Conservation (phyloP, 2,888 invertebrate species). For the Oligia fasciuncula region DNA sequence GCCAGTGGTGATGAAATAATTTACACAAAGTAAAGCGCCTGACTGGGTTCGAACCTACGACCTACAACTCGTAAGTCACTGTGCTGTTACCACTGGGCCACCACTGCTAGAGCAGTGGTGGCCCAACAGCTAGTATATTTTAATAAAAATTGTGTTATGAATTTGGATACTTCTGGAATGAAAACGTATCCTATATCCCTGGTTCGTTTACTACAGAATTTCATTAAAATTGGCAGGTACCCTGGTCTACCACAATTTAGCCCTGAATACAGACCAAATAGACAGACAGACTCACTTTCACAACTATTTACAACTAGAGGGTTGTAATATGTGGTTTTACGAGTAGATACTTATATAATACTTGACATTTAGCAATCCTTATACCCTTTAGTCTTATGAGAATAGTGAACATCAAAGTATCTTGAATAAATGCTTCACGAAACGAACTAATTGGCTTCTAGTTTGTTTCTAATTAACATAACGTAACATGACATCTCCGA, state of each 20-base stretch:
- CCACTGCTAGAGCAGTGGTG: no score
- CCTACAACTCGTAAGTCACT: no score
- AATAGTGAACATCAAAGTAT: slow-evolving; percentile 23
- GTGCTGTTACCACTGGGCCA: no score
- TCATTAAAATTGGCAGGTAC: no score
- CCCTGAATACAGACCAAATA: background rate
- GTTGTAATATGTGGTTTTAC: background rate
- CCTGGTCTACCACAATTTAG: background rate
- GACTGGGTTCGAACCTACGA: no score
- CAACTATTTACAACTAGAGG: background rate
- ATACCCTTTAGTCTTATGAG: background rate
- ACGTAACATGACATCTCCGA: no score
- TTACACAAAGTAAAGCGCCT: no score
- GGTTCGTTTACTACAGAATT: background rate
- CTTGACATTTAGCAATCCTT: slow-evolving; percentile 10
- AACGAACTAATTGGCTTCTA: slow-evolving; percentile 17
- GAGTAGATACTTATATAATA: slow-evolving; percentile 7
- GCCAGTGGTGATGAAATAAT: no score
- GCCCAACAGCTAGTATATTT: no score
- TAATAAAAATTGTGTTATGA: background rate
- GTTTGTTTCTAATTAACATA: slow-evolving; percentile 4
- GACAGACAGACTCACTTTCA: background rate
- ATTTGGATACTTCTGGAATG: background rate
- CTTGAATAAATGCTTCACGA: background rate
- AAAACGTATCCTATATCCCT: background rate